Conservation (phyloP, 2,113 vertebrate species). For the Ailuropoda melanoleuca region DNA sequence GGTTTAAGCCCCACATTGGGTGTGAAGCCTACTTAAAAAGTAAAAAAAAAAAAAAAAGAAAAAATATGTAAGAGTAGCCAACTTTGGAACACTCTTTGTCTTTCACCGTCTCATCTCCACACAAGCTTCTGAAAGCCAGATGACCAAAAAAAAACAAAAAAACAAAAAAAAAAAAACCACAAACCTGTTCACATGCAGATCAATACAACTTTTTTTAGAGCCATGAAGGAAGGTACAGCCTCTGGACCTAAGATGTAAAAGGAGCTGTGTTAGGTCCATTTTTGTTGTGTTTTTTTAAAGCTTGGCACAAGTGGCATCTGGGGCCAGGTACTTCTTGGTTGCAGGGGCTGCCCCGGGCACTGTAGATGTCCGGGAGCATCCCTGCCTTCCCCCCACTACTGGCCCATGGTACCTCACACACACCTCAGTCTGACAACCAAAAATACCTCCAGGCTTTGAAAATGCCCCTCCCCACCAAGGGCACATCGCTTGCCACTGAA, state of each 20-base stretch:
- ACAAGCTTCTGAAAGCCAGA: neutral
- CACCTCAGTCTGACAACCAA: neutral
- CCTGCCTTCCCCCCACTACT: neutral
- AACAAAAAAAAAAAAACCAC: neutral
- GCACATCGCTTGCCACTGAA: neutral
- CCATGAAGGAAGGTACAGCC: neutral
- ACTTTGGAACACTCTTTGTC: neutral
- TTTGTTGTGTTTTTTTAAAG: neutral
- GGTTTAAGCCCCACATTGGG: neutral
- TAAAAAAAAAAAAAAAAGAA: neutral
- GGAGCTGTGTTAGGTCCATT: neutral
- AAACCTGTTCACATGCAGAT: neutral
- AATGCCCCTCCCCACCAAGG: neutral
- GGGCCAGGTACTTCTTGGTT: neutral
- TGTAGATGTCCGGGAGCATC: neutral
- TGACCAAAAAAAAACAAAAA: neutral
- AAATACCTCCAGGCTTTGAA: neutral
- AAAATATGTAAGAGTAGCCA: neutral
- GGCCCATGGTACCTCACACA: neutral
- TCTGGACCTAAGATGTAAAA: neutral
- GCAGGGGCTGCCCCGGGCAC: neutral
- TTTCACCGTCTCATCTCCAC: neutral
- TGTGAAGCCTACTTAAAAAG: neutral
- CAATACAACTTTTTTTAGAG: neutral
- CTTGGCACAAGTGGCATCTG: neutral